Evolutionary conservation across 2,113 vertebrate species (phyloP), one percentile per base, ranked within the genome.

Genomic region (Brachirus orientalis): DNA sequence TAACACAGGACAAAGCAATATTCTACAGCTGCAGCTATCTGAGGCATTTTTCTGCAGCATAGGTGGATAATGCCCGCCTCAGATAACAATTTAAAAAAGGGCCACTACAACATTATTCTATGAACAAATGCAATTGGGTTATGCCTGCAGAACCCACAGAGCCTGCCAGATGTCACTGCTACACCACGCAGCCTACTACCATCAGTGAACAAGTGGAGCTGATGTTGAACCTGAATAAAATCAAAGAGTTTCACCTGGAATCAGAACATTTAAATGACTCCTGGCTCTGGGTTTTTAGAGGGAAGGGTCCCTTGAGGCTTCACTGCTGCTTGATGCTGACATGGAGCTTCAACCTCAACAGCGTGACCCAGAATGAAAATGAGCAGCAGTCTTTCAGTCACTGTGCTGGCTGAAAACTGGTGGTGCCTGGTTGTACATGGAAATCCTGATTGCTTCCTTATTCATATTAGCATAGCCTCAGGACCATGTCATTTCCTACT

Each of bases 81-180:
- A 66, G 0, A 71, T 28, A 28, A 56, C 18, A 57, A 0, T 3
- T 44, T 46, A 28, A 64, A 14, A 33, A 6, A 9, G 5, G n/a
- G n/a, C n/a, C 3, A 17, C n/a, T 41, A 46, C 11, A 35, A 37
- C 3, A 20, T 19, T 4, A 3, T 28, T 28, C 28, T 28, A 3
- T 28, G 28, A 6, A 0, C 36, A 44, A 40, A 64, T 7, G 14
- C 17, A 16, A 2, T 13, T n/a, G n/a, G n/a, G n/a, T 3, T 12
- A 53, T 4, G 20, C 13, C 7, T 69, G 69, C 73, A 86, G 48
- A 52, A 20, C 61, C 67, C 36, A 20, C 37, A 50, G 43, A 33
- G 40, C 19, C 79, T 83, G 67, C 33, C 45, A 82, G 82, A 62
- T 75, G 85, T 82, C 78, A 45, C 63, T 69, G 62, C 52, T 18